Conservation (phyloP, 2,888 invertebrate species). For the Nomada fucata region DNA sequence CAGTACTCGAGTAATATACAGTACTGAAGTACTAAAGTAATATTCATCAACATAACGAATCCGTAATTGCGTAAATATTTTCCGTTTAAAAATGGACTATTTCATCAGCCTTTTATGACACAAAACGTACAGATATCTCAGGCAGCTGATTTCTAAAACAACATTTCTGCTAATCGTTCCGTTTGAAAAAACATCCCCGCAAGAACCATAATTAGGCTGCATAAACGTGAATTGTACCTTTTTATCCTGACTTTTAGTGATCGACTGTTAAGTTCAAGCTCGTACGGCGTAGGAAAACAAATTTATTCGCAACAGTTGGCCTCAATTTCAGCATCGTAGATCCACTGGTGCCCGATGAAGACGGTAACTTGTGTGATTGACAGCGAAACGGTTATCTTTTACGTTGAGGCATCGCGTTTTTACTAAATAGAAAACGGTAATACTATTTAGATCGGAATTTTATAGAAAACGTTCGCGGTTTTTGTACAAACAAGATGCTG, state of each 20-base stretch:
- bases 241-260: not conserved
- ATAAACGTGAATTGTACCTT: not conserved
- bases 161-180: too few relatives aligned
- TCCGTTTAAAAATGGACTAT: too few relatives aligned
- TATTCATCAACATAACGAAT: too few relatives aligned
- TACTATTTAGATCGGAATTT: not conserved
- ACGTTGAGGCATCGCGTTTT: not conserved
- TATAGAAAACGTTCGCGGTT: not conserved
- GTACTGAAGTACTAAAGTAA: too few relatives aligned
- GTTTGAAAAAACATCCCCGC: too few relatives aligned
- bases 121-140: too few relatives aligned
- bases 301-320: not conserved
- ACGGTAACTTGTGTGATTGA: conserved; percentile 14
- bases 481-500: not conserved
- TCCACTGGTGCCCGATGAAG: not conserved
- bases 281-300: not conserved
- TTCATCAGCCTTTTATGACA: too few relatives aligned
- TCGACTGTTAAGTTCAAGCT: not conserved
- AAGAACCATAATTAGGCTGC: not conserved
- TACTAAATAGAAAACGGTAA: conserved; percentile 11
- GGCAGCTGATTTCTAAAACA: too few relatives aligned
- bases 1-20: too few relatives aligned
- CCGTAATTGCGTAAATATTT: too few relatives aligned
- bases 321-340: not conserved
- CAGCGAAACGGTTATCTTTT: conserved; percentile 24